phyloP scores from a whole-genome alignment of 2,797 vertebrate genomes.

The Rhinichthys osculus region DNA sequence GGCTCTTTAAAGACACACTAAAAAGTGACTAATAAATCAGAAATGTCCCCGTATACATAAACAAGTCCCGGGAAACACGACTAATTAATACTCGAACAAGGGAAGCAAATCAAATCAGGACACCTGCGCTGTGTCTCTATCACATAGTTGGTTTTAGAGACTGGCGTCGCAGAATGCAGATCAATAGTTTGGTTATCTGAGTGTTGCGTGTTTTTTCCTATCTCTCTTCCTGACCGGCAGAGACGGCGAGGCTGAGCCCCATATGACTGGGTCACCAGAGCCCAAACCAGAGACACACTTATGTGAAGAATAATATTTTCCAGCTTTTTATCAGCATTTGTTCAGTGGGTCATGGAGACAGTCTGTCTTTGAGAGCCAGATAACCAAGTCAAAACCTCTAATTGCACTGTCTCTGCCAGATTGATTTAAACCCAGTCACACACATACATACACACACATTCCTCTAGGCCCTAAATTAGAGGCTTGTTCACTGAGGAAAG shows the following conservation, averaged over 20 bases:
- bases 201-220: slow-evolving; percentile 50
- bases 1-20: slow-evolving; percentile 19
- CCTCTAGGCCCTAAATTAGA: slow-evolving; percentile 65
- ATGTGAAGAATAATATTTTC: slow-evolving; percentile 66
- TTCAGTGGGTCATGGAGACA: slow-evolving; percentile 70
- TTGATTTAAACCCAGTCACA: slow-evolving; percentile 67
- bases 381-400: slow-evolving; percentile 68
- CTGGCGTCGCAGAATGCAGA: slow-evolving; percentile 40
- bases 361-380: slow-evolving; percentile 71
- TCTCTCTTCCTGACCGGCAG: slow-evolving; percentile 58
- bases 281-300: slow-evolving; percentile 61
- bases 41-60: slow-evolving; percentile 29
- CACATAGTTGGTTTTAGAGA: slow-evolving; percentile 41
- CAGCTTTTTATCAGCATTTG: slow-evolving; percentile 74
- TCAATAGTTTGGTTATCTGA: slow-evolving; percentile 59
- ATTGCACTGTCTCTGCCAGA: slow-evolving; percentile 66
- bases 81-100: slow-evolving; percentile 36
- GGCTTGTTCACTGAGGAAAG: slow-evolving; percentile 64
- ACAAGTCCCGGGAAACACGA: slow-evolving; percentile 27
- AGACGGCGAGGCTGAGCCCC: slow-evolving; percentile 51
- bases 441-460: slow-evolving; percentile 60
- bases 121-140: slow-evolving; percentile 46
- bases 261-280: slow-evolving; percentile 52
- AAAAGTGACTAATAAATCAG: slow-evolving; percentile 32
- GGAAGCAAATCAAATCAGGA: slow-evolving; percentile 26